Evolutionary conservation across 2,888 invertebrate species (phyloP), one percentile per base, ranked within the genome.

Genomic region (Pseudanteris insignis): DNA sequence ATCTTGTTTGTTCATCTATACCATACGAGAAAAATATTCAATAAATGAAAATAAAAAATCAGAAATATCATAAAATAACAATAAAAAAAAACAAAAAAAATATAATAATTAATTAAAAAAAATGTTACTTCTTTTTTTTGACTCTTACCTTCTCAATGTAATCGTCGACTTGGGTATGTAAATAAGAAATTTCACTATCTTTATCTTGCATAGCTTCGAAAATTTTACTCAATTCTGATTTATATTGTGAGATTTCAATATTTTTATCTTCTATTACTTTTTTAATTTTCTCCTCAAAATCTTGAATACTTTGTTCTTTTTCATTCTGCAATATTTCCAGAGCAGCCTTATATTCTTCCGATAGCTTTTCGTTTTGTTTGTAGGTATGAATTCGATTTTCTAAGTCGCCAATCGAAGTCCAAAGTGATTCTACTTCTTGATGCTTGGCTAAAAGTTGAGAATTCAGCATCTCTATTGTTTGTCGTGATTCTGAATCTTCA

Each of bases 401-500:
- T 26, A 69, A 48, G 7, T 67, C 67, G 0, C 36, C 36, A 2
- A 75, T 64, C 2, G 36, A 60, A 9, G 48, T 37, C 13, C 68
- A 68, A 2, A 74, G 47, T 0, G 48, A 30, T 8, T 73, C 69
- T n/a, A 70, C 44, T 33, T 76, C 70, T 34, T 70, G 67, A 8
- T 74, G 70, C 18, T 70, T 75, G 1, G 60, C 62, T 29, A 67
- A 70, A 7, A 75, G 25, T n/a, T 75, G 73, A 1, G 36, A 18
- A 2, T 66, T 68, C 21, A 75, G 34, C 26, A 65, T 65, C 11
- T 74, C 66, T 1, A 67, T 40, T 1, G 55, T 69, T 8, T 71
- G 70, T 0, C 61, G 67, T 2, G 66, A 12, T 10, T 71, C 70
- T 2, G 66, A 68, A n/a, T 73, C 73, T 1, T 67, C 68, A 0